A percentile compares a stretch with the other conserved stretches of the same genome.
Conservation (phyloP, 2,797 vertebrate genomes). For the Triplophysa yarkandensis region DNA sequence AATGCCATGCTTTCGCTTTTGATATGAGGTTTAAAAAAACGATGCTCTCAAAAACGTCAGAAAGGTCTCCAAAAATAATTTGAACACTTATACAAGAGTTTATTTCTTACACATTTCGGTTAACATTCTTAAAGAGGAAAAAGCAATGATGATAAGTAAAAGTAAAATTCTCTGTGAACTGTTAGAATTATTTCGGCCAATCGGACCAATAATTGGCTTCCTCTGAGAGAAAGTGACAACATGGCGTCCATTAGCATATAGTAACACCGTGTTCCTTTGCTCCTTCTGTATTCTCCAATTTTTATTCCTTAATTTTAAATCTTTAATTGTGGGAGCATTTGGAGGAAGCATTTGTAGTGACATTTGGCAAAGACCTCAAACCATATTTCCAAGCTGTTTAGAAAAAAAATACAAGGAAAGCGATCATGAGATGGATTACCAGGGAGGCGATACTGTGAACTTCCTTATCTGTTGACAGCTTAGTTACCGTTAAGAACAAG, state of each 20-base stretch:
- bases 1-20: background rate
- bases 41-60: background rate
- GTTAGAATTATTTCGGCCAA: background rate
- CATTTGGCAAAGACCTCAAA: conserved; percentile 86
- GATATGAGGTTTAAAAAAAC: background rate
- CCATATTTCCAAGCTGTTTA: conserved; percentile 86
- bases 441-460: conserved; percentile 72
- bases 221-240: background rate
- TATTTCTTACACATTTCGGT: background rate
- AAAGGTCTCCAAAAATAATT: background rate
- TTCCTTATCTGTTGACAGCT: conserved; percentile 82
- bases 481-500: conserved; percentile 76
- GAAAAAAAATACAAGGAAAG: conserved; percentile 77
- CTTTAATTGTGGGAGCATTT: conserved; percentile 68
- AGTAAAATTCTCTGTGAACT: too few relatives aligned
- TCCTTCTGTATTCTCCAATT: conserved; percentile 44
- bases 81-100: background rate
- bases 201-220: conserved; percentile 9
- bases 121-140: background rate
- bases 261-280: conserved; percentile 49
- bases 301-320: conserved; percentile 55
- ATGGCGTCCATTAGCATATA: conserved; percentile 21
- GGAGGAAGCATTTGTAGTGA: conserved; percentile 81
- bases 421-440: conserved; percentile 77
- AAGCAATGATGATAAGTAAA: background rate